These are phyloP conservation scores for Limnephilus rhombicus DNA, from an alignment of 2,888 invertebrate genomes.

Conservation along the genomic window DNA sequence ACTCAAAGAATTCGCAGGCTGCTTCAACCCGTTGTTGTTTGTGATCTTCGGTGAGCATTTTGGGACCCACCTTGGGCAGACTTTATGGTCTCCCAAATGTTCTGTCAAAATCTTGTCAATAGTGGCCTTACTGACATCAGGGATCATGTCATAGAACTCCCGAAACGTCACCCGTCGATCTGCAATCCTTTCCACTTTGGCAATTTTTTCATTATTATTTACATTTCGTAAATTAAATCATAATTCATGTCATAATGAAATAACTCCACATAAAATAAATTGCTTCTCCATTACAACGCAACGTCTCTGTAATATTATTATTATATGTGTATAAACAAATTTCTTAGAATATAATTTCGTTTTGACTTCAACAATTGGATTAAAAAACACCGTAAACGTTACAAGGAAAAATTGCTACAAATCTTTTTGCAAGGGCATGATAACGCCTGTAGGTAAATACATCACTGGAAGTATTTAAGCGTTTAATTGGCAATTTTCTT, in stretches of 20 bases:
- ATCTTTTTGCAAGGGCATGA: neutral
- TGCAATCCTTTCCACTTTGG: no score
- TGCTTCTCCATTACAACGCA: neutral
- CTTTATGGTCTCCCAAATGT: no score
- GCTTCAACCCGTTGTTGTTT: no score
- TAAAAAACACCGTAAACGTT: neutral
- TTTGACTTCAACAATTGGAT: neutral
- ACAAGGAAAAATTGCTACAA: neutral
- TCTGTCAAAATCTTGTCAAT: no score
- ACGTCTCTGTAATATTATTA: neutral
- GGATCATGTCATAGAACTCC: no score
- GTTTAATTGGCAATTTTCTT: constrained; percentile 62
- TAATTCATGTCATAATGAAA: neutral
- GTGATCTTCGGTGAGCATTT: no score
- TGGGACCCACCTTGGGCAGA: no score
- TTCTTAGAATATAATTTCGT: neutral
- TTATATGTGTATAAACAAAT: neutral
- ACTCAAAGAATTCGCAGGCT: no score
- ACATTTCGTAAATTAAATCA: neutral
- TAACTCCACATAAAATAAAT: neutral
- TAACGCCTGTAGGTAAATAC: neutral
- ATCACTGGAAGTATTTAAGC: constrained; percentile 52
- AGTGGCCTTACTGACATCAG: no score
- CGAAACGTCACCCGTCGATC: no score
- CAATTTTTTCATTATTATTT: neutral